Evolutionary conservation across 1,140 invertebrate species (phyloP).

Genomic region (Aphaenogaster rudis): DNA sequence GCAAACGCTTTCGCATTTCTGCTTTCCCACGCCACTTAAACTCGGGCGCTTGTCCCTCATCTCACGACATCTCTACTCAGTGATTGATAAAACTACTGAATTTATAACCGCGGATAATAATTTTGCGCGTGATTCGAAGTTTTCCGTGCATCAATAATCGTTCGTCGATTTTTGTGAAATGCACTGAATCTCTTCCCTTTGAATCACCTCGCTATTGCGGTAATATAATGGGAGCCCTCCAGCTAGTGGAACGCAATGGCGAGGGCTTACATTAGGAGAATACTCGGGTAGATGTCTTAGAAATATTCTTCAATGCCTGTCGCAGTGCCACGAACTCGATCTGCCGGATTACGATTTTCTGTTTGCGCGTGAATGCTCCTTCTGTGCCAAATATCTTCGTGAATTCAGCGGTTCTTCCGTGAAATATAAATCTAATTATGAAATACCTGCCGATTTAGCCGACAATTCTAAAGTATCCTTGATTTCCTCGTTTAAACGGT

Average conservation of each 20-base stretch:
- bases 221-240: conserved; percentile 20
- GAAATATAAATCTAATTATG: background rate
- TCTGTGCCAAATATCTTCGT: background rate
- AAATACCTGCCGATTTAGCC: conserved; percentile 5
- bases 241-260: background rate
- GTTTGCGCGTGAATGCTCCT: background rate
- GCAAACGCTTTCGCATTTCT: conserved; percentile 70
- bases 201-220: background rate
- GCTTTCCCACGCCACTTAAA: conserved; percentile 78
- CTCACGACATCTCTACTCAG: conserved; percentile 62
- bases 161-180: conserved; percentile 40
- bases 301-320: conserved; percentile 22
- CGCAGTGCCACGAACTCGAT: background rate
- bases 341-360: background rate
- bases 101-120: conserved; percentile 31
- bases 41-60: conserved; percentile 38
- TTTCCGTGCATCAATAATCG: conserved; percentile 31
- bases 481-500: background rate
- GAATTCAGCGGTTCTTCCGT: background rate
- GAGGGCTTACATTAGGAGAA: conserved; percentile 29
- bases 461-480: conserved; percentile 12
- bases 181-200: conserved; percentile 4
- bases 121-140: conserved; percentile 30
- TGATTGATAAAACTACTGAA: conserved; percentile 69
- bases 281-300: conserved; percentile 12